Evolutionary conservation across 2,113 vertebrate genomes (phyloP).

Genomic region (Struthidea cinerea): DNA sequence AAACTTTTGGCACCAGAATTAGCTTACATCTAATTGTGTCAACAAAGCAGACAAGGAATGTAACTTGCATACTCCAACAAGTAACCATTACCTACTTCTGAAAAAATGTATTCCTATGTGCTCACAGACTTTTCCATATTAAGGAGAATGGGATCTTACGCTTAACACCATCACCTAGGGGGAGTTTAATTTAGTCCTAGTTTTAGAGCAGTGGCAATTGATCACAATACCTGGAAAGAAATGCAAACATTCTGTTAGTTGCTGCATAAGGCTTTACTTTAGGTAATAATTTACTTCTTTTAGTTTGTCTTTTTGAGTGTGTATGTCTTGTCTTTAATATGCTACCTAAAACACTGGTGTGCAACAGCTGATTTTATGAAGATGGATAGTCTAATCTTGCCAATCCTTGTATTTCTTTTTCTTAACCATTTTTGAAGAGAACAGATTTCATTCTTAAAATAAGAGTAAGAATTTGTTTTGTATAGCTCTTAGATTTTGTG

Average conservation of each 20-base stretch:
- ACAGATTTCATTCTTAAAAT: neutral
- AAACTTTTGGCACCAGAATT: neutral
- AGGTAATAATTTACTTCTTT: constrained; percentile 34
- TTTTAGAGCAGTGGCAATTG: neutral
- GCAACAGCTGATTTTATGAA: neutral
- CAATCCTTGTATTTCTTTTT: neutral
- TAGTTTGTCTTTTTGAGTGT: neutral
- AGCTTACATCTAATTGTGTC: neutral
- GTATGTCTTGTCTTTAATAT: neutral
- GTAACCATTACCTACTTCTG: constrained; percentile 37
- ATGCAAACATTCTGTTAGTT: neutral
- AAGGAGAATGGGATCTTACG: neutral
- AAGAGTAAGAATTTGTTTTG: neutral
- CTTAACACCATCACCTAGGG: neutral
- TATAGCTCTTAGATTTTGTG: neutral
- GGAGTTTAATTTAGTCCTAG: neutral
- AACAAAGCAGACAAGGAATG: neutral
- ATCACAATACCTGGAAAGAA: constrained; percentile 3
- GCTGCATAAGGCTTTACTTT: constrained; percentile 13
- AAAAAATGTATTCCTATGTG: neutral
- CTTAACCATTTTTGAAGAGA: neutral
- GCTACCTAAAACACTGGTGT: neutral
- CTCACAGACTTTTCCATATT: constrained; percentile 8
- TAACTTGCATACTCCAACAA: neutral
- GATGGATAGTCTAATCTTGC: neutral